These are phyloP conservation scores for Eurosta solidaginis DNA, from an alignment of 1,140 invertebrate genomes.

Conservation along the genomic window DNA sequence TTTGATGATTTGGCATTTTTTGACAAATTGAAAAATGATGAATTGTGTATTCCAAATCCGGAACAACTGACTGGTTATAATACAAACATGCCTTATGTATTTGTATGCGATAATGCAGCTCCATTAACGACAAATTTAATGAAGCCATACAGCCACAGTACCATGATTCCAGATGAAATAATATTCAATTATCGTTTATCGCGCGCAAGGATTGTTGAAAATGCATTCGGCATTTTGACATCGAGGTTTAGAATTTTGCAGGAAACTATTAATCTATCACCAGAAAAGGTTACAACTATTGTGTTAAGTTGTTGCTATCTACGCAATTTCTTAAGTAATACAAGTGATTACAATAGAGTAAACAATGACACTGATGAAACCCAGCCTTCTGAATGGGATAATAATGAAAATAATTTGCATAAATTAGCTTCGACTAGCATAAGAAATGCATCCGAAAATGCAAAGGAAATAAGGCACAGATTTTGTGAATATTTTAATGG, in stretches of 20 bases:
- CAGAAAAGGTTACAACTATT: neutral
- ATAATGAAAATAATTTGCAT: neutral
- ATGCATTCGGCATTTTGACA: conserved; percentile 60
- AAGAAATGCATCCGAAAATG: neutral
- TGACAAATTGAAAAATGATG: conserved; percentile 44
- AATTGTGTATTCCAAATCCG: conserved; percentile 38
- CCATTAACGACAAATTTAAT: conserved; percentile 49
- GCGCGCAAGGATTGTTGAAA: conserved; percentile 55
- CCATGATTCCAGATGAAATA: conserved; percentile 37
- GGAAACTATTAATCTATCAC: neutral
- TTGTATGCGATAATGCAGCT: conserved; percentile 60
- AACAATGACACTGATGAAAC: neutral
- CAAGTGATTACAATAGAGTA: too few species aligned
- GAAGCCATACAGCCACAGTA: conserved; percentile 48
- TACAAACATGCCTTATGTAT: conserved; percentile 39
- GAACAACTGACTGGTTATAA: conserved; percentile 39
- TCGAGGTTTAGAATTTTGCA: neutral
- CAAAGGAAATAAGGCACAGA: too few species aligned
- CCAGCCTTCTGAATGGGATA: neutral
- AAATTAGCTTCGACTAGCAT: neutral
- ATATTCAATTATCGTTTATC: conserved; percentile 61
- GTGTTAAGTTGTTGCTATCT: neutral
- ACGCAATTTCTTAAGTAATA: conserved; percentile 21
- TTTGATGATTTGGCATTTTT: conserved; percentile 51
- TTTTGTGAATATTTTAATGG: neutral